Evolutionary conservation across 2,888 invertebrate species (phyloP).

Genomic region (Cantharis rustica): DNA sequence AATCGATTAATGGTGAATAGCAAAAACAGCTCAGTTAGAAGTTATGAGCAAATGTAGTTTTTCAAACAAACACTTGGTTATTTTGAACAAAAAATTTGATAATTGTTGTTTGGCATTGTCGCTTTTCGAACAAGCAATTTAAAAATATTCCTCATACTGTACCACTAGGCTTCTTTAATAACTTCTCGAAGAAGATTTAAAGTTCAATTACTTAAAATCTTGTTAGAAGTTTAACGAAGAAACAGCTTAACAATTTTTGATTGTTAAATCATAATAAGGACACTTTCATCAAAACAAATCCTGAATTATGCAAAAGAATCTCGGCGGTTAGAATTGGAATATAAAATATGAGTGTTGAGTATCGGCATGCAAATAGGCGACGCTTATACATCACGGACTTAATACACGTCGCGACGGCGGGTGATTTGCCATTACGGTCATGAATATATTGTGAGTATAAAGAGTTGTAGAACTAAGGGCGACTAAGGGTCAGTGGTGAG

Average conservation of each 20-base stretch:
- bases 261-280: neutral
- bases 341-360: constrained; percentile 7
- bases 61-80: neutral
- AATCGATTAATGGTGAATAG: neutral
- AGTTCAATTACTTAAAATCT: constrained; percentile 31
- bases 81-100: neutral
- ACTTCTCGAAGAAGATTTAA: constrained; percentile 24
- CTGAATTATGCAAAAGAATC: constrained; percentile 12
- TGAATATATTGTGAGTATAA: constrained; percentile 23
- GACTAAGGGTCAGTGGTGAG: constrained; percentile 40
- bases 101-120: neutral
- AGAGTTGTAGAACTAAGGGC: constrained; percentile 13
- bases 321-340: constrained; percentile 6
- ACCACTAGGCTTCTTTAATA: constrained; percentile 4
- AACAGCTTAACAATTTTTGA: neutral
- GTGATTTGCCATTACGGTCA: constrained; percentile 40
- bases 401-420: constrained; percentile 43
- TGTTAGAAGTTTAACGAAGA: constrained; percentile 4
- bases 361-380: constrained; percentile 43
- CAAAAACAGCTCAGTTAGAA: neutral
- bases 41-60: neutral
- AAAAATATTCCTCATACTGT: neutral
- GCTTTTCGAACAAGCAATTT: neutral
- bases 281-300: neutral
- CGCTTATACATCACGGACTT: constrained; percentile 42